Percentiles rank a stretch among this genome's conserved stretches.
Conservation (phyloP, 2,888 invertebrate genomes). For the Heliconius hortense region DNA sequence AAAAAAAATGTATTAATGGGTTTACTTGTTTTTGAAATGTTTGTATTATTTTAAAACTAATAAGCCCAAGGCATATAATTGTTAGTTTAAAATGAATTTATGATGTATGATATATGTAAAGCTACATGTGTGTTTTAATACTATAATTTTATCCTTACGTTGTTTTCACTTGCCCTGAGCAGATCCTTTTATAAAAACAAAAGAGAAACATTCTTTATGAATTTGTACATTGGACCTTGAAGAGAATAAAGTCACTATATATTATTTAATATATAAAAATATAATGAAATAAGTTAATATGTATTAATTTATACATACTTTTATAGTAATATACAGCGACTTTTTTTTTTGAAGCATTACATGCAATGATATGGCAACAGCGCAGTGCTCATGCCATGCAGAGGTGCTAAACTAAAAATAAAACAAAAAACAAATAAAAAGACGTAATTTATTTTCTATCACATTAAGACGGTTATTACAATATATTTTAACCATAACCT, state of each 20-base stretch:
- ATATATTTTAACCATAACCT: conserved; percentile 60
- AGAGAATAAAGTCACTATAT: conserved; percentile 31
- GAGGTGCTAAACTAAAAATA: conserved; percentile 74
- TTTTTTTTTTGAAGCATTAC: conserved; percentile 30
- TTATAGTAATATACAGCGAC: conserved; percentile 1
- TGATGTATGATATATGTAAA: conserved; percentile 37
- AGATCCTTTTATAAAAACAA: conserved; percentile 65
- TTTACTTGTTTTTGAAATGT: neutral
- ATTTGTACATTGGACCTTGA: conserved; percentile 75
- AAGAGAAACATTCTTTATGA: conserved; percentile 50
- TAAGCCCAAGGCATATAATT: neutral
- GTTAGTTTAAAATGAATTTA: conserved; percentile 25
- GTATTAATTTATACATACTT: neutral
- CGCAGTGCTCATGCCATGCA: conserved; percentile 60
- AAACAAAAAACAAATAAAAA: conserved; percentile 67
- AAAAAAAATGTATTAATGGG: neutral
- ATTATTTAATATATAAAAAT: conserved; percentile 19
- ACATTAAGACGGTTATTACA: conserved; percentile 64
- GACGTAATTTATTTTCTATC: conserved; percentile 73
- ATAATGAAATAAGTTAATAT: neutral
- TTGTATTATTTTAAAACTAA: neutral
- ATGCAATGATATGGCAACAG: conserved; percentile 51
- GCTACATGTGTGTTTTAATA: conserved; percentile 48
- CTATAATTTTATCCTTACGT: conserved; percentile 62
- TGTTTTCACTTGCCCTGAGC: conserved; percentile 67